A percentile compares a stretch with the other conserved stretches of the same genome.
phyloP scores from a whole-genome alignment of 2,797 vertebrate genomes.

The Petrocephalus sullivani region DNA sequence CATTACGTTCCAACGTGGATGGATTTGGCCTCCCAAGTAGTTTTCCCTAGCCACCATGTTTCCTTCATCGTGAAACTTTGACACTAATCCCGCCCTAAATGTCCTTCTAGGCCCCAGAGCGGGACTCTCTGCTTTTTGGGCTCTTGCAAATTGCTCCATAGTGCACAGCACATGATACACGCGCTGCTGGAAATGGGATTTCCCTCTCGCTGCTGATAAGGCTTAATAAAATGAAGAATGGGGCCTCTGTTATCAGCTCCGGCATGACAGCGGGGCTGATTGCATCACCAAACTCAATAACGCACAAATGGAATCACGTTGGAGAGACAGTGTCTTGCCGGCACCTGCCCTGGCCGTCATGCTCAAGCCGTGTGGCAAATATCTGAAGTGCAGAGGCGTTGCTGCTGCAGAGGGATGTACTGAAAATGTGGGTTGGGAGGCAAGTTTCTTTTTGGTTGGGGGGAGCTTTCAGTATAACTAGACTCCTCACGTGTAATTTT shows the following conservation, averaged over 20 bases:
- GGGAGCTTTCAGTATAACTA: not conserved
- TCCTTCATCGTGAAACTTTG: no score
- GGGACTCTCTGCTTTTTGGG: not conserved
- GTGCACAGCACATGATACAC: not conserved
- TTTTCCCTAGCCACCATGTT: no score
- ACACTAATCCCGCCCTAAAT: not conserved
- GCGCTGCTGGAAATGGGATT: constrained; percentile 19
- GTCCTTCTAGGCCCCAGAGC: not conserved
- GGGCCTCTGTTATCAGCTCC: constrained; percentile 11
- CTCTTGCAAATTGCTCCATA: not conserved
- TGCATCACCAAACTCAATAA: constrained; percentile 27
- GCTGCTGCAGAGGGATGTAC: not conserved
- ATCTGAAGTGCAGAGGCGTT: not conserved
- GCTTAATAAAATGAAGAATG: constrained; percentile 16
- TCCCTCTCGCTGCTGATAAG: constrained; percentile 18
- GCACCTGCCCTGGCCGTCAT: not conserved
- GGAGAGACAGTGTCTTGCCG: not conserved
- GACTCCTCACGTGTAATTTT: not conserved
- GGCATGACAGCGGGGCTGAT: constrained; percentile 19
- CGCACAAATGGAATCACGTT: not conserved
- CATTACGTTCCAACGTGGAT: no score
- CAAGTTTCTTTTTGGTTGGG: not conserved
- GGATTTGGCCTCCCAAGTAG: not conserved
- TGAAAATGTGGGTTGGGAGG: not conserved
- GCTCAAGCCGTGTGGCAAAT: not conserved